These are phyloP conservation scores for Chrysodeixis includens DNA, from an alignment of 2,888 invertebrate species.

Conservation along the genomic window DNA sequence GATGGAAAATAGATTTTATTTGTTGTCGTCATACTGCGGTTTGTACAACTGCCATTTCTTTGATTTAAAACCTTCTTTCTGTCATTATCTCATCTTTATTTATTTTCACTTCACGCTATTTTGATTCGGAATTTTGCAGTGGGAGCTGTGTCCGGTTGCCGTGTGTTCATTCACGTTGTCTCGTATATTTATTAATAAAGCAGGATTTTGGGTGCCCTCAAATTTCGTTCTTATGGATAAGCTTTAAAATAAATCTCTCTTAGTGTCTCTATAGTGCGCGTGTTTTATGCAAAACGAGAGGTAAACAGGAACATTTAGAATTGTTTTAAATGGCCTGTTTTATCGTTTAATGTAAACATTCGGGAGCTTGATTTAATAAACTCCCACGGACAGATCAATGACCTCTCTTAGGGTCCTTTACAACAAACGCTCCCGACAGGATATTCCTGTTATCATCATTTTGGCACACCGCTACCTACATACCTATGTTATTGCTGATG, in stretches of 20 bases:
- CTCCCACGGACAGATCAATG: slow-evolving; percentile 15
- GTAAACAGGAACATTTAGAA: slow-evolving; percentile 8
- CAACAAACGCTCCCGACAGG: slow-evolving; percentile 26
- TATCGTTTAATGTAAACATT: slow-evolving; percentile 18
- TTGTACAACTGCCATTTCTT: slow-evolving; percentile 14
- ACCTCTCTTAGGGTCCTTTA: slow-evolving; percentile 21
- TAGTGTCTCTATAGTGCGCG: slow-evolving; percentile 5
- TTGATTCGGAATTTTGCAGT: slow-evolving; percentile 27
- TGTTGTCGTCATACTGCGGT: slow-evolving; percentile 12
- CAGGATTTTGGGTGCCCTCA: slow-evolving; percentile 19
- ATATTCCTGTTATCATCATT: slow-evolving; percentile 31
- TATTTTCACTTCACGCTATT: slow-evolving; percentile 24
- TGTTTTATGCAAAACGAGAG: slow-evolving; percentile 13
- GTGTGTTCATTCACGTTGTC: slow-evolving; percentile 35
- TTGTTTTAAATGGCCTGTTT: slow-evolving; percentile 19
- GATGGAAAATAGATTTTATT: slow-evolving; percentile 31
- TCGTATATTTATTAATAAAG: slow-evolving; percentile 31
- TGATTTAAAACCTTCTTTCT: slow-evolving; percentile 29
- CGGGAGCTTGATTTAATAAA: slow-evolving; percentile 6
- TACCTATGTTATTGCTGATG: slow-evolving; percentile 29
- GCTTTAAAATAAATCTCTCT: slow-evolving; percentile 18
- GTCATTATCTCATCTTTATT: slow-evolving; percentile 23
- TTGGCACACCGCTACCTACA: slow-evolving; percentile 27
- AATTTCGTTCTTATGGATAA: slow-evolving; percentile 14
- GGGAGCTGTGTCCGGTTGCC: slow-evolving; percentile 28